phyloP scores from a whole-genome alignment of 2,797 vertebrate species.

The Poeciliopsis turneri region DNA sequence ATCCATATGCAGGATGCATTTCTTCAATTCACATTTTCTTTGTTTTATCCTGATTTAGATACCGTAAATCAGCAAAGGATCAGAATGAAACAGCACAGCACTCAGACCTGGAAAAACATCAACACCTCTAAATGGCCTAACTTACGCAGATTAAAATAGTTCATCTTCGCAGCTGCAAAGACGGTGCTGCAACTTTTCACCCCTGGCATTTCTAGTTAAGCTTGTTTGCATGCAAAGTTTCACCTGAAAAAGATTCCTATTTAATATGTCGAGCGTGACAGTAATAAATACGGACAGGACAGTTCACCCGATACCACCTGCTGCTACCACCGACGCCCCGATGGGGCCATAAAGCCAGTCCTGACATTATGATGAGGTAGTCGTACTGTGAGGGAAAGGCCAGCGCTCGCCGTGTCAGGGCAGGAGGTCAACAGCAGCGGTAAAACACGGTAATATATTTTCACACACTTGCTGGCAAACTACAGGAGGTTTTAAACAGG shows the following conservation, averaged over 20 bases:
- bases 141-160: not conserved
- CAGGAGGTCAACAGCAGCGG: not conserved
- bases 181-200: not conserved
- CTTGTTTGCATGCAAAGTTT: not conserved
- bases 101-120: not conserved
- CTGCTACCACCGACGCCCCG: not conserved
- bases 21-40: not conserved
- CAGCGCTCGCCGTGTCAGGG: not conserved
- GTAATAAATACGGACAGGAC: not conserved
- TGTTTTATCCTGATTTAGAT: not conserved
- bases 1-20: not conserved
- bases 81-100: not conserved
- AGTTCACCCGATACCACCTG: not conserved
- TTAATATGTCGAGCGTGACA: not conserved
- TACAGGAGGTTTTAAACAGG: not conserved
- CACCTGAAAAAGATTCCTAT: not conserved
- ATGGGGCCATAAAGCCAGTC: not conserved
- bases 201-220: not conserved
- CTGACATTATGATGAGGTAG: conserved; percentile 35
- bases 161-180: not conserved
- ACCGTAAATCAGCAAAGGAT: not conserved
- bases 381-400: conserved; percentile 35
- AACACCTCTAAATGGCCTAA: not conserved
- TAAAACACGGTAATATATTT: conserved; percentile 15
- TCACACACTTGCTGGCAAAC: not conserved